These are phyloP conservation scores for Torymus texanus DNA, from an alignment of 2,888 invertebrate genomes.

Conservation along the genomic window DNA sequence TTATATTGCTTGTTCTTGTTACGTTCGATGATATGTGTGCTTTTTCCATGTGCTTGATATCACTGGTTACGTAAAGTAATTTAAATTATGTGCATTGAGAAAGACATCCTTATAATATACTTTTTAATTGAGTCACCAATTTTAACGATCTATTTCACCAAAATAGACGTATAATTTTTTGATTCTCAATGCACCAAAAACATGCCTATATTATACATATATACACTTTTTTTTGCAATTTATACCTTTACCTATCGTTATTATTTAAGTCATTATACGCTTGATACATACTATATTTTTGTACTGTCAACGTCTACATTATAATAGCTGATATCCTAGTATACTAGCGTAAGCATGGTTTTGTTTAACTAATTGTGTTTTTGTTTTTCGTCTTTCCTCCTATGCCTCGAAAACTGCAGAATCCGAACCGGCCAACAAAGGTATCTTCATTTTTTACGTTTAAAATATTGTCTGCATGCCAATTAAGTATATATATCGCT, in stretches of 20 bases:
- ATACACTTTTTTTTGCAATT: neutral
- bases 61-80: neutral
- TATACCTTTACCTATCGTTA: neutral
- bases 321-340: slow-evolving; percentile 31
- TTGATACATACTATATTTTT: neutral
- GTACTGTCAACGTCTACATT: slow-evolving; percentile 3
- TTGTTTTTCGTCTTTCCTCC: slow-evolving; percentile 66
- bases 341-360: slow-evolving; percentile 61
- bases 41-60: slow-evolving; percentile 5
- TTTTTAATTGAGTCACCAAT: neutral
- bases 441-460: slow-evolving; percentile 67
- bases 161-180: neutral
- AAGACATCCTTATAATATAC: neutral
- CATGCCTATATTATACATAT: neutral
- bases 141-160: neutral
- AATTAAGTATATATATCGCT: slow-evolving; percentile 53
- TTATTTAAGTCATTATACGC: slow-evolving; percentile 6
- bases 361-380: slow-evolving; percentile 68
- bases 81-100: neutral
- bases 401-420: slow-evolving; percentile 69
- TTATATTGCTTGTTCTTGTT: slow-evolving; percentile 12
- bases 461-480: slow-evolving; percentile 41
- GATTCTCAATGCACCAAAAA: slow-evolving; percentile 13
- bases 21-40: slow-evolving; percentile 26
- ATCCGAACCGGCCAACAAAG: slow-evolving; percentile 70